Evolutionary conservation across 1,140 invertebrate genomes (phyloP).

Genomic region (Euglossa dilemma): DNA sequence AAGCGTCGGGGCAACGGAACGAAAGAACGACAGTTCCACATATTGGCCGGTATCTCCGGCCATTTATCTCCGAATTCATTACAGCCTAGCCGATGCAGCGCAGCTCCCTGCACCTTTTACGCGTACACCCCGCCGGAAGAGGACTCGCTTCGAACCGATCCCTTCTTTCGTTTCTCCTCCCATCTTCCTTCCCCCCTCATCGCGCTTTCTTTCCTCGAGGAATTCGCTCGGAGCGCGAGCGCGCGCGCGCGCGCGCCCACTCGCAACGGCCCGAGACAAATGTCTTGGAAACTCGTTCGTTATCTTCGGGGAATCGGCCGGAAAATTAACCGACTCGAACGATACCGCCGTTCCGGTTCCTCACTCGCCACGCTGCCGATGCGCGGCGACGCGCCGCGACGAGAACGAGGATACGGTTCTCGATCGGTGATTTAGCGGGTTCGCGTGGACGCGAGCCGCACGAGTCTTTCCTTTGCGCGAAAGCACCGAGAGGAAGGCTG

Average conservation of each 20-base stretch:
- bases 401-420: neutral
- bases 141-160: slow-evolving; percentile 47
- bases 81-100: slow-evolving; percentile 67
- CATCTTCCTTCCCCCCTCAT: neutral
- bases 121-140: slow-evolving; percentile 39
- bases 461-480: slow-evolving; percentile 63
- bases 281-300: slow-evolving; percentile 51
- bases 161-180: slow-evolving; percentile 27
- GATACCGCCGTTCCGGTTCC: neutral
- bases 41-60: slow-evolving; percentile 72
- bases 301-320: slow-evolving; percentile 37
- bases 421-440: neutral
- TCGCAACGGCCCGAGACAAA: slow-evolving; percentile 62
- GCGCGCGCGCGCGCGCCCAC: neutral
- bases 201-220: slow-evolving; percentile 60
- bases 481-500: slow-evolving; percentile 63
- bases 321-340: slow-evolving; percentile 36
- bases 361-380: neutral
- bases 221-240: slow-evolving; percentile 57
- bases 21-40: slow-evolving; percentile 60
- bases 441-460: slow-evolving; percentile 1
- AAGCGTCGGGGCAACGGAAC: slow-evolving; percentile 50
- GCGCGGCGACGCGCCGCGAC: neutral
- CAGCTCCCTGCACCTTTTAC: slow-evolving; percentile 47
- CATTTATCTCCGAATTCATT: slow-evolving; percentile 76